Base-by-base conservation (phyloP, 1,140 invertebrate genomes). In the Lordiphosa collinella region DNA sequence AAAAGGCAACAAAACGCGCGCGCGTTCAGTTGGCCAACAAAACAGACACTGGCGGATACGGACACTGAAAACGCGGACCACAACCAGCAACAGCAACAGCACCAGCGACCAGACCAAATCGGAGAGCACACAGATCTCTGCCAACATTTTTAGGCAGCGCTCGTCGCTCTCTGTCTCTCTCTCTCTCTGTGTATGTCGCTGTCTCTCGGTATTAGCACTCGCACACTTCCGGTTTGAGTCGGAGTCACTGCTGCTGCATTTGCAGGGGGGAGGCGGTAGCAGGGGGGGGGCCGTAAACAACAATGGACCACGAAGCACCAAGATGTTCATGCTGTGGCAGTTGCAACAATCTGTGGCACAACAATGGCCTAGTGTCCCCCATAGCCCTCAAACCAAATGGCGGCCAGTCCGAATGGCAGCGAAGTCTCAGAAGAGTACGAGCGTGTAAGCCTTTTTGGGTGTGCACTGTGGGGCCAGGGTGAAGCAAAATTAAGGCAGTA, bases 1-100 rank as follows among this genome's bases (percentile, higher is more conserved):
- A 25, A 53, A 71, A 64, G 79, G 44, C 64, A 60, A 58, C 41
- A 73, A 64, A 64, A 54, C 68, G 74, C 64, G 76, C 75, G 64
- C 78, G 78, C 61, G 61, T 78, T 84, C 72, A 76, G 68, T 75
- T 84, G 38, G 78, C 78, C 78, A 84, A 84, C 78, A 64, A 40
- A 84, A 84, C 74, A 84, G 73, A 84, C 79, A 84, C 78, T 84
- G 78, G 63, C 68, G 59, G 68, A 67, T 36, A 76, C 62, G 48
- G 66, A 47, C 44, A 35, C 35, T 35, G 54, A 63, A 53, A 48
- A 25, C 58, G 52, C n/a, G n/a, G n/a, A n/a, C n/a, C n/a, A n/a
- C n/a, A n/a, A n/a, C n/a, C n/a, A n/a, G n/a, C n/a, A n/a, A n/a
- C n/a, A n/a, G n/a, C n/a, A n/a, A n/a, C n/a, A n/a, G n/a, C 13